Base-by-base conservation (phyloP, 2,113 vertebrate genomes). In the Tonatia bakeri region DNA sequence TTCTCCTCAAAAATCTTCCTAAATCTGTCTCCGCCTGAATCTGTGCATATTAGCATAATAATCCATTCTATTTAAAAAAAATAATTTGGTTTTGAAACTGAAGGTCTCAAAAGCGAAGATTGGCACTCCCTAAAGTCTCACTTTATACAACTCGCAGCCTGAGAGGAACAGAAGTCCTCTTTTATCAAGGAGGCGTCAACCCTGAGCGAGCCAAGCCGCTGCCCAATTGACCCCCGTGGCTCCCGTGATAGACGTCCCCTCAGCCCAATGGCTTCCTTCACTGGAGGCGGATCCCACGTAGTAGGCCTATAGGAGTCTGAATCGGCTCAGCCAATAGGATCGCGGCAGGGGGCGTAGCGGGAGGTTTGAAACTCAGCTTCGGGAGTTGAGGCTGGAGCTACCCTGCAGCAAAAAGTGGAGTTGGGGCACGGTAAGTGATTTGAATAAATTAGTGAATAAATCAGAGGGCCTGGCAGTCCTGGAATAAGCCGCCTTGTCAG, bases 341-440 rank as follows among this genome's bases (percentile, higher is more conserved):
- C 14, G n/a, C 36, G 28, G 87, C 0, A 17, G 28, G n/a, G 95
- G 88, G 88, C 86, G 92, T 91, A 92, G 98, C 98, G 98, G 97
- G 98, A 96, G 96, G 98, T 98, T 98, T 98, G 98, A 98, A 98
- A 97, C 88, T 79, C 31, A 0, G 54, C n/a, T 73, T 43, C 0
- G 13, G 69, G 75, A 6, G 16, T 87, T 22, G 1, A 1, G 4
- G n/a, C 0, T 28, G 19, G 43, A 94, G 40, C 65, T 76, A 26
- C 17, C 40, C 64, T 38, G 52, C 24, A 10, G 13, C 16, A 19
- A 0, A 6, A 73, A 22, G 54, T 36, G 95, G 50, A 64, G 33
- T 52, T 75, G 90, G 94, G 65, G 73, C 54, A 40, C 9, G 81
- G 91, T 95, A 90, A 94, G 98, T 84, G 70, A 33, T 82, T 76